These are phyloP conservation scores for Cataglyphis rosenhaueri DNA, from an alignment of 2,888 invertebrate genomes.

Conservation along the genomic window DNA sequence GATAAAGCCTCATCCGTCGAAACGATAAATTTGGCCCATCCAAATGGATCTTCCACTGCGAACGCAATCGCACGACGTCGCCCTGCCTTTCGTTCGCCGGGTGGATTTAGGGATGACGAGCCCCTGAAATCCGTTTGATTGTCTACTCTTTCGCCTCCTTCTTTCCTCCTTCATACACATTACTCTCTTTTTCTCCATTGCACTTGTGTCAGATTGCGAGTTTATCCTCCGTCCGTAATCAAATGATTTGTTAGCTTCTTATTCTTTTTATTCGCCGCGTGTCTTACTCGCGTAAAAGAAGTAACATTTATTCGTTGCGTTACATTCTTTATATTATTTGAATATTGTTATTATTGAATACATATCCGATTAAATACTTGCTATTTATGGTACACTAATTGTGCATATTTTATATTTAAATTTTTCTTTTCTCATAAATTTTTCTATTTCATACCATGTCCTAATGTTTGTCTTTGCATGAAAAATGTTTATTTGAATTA, in stretches of 20 bases:
- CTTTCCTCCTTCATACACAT: not conserved
- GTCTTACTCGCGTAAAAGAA: constrained; percentile 6
- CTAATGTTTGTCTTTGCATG: not conserved
- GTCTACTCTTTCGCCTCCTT: constrained; percentile 42
- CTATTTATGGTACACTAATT: not conserved
- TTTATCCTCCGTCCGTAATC: constrained; percentile 35
- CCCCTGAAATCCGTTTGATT: constrained; percentile 62
- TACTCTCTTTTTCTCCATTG: constrained; percentile 32
- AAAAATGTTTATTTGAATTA: not conserved
- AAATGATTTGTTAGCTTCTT: constrained; percentile 36
- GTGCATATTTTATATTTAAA: not conserved
- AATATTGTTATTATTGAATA: not conserved
- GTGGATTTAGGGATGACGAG: constrained; percentile 65
- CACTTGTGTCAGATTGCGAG: constrained; percentile 40
- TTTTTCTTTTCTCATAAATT: not conserved
- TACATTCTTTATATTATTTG: not conserved
- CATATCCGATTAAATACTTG: not conserved
- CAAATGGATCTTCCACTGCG: constrained; percentile 64
- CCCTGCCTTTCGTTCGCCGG: constrained; percentile 49
- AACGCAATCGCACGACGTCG: constrained; percentile 70
- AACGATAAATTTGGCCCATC: constrained; percentile 74
- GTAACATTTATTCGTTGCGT: not conserved
- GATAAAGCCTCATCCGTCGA: constrained; percentile 61
- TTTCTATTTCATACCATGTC: not conserved
- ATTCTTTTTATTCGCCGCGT: not conserved